Evolutionary conservation across 1,140 invertebrate genomes (phyloP).

Genomic region (Octopus sinensis): DNA sequence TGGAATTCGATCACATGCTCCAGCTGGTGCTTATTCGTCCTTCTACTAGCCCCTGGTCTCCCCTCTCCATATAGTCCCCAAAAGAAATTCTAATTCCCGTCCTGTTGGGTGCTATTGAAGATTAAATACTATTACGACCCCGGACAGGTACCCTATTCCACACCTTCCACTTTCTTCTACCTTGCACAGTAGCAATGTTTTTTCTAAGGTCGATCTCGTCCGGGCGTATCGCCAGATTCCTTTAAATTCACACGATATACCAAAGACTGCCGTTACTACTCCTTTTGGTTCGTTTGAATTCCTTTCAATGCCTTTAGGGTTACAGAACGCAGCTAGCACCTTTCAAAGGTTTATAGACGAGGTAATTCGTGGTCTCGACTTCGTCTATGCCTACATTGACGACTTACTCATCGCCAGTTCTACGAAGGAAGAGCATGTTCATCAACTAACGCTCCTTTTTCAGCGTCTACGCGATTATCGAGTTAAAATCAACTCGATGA

Average conservation of each 20-base stretch:
- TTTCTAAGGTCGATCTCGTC: constrained; percentile 16
- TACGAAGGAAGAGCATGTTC: constrained; percentile 14
- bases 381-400: constrained; percentile 22
- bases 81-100: constrained; percentile 52
- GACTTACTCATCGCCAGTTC: constrained; percentile 24
- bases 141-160: constrained; percentile 39
- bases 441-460: not conserved
- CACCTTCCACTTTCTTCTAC: constrained; percentile 15
- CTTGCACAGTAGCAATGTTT: not conserved
- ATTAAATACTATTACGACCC: constrained; percentile 54
- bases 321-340: constrained; percentile 23
- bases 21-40: constrained; percentile 22
- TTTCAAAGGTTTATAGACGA: constrained; percentile 12
- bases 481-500: not conserved
- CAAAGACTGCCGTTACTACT: constrained; percentile 37
- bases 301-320: constrained; percentile 12
- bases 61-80: constrained; percentile 56
- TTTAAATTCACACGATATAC: constrained; percentile 29
- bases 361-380: not conserved
- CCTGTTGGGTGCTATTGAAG: constrained; percentile 57
- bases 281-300: constrained; percentile 28
- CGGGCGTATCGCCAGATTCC: constrained; percentile 51
- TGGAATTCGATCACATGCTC: constrained; percentile 26
- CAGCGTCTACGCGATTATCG: not conserved
- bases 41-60: constrained; percentile 51